A percentile compares a stretch with the other conserved stretches of the same genome.
Conservation (phyloP, 2,888 invertebrate genomes). For the Tinea trinotella region DNA sequence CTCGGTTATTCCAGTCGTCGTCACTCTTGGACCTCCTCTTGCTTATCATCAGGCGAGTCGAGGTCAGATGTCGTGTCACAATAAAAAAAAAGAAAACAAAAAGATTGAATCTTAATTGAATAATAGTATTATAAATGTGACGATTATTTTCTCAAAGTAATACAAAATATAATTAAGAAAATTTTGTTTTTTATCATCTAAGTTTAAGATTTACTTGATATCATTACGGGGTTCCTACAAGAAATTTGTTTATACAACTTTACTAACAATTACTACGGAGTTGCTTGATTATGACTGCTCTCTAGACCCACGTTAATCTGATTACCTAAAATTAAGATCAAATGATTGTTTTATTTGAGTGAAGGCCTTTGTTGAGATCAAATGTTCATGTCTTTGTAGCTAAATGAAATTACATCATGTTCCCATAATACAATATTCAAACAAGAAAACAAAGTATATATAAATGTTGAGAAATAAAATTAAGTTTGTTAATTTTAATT, state of each 20-base stretch:
- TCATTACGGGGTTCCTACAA: neutral
- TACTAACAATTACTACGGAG: neutral
- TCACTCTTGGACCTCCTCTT: no score
- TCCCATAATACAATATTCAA: neutral
- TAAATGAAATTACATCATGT: neutral
- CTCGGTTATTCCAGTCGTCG: no score
- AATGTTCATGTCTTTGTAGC: neutral
- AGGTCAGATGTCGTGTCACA: no score
- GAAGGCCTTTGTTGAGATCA: conserved; percentile 2
- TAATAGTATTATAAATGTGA: no score
- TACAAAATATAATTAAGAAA: no score
- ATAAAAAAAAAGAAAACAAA: no score
- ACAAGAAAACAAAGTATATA: no score
- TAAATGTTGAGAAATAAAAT: neutral
- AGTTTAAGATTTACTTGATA: neutral
- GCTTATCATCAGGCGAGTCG: no score
- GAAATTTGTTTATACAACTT: conserved; percentile 4
- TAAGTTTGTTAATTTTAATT: neutral
- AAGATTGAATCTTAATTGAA: no score
- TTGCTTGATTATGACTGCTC: conserved; percentile 1
- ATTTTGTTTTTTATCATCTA: neutral
- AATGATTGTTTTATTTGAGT: conserved; percentile 13
- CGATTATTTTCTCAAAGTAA: no score
- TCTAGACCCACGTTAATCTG: conserved; percentile 10
- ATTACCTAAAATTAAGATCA: conserved; percentile 8